Evolutionary conservation across 1,140 invertebrate genomes (phyloP).

Genomic region (Hylyphantes graminicola): DNA sequence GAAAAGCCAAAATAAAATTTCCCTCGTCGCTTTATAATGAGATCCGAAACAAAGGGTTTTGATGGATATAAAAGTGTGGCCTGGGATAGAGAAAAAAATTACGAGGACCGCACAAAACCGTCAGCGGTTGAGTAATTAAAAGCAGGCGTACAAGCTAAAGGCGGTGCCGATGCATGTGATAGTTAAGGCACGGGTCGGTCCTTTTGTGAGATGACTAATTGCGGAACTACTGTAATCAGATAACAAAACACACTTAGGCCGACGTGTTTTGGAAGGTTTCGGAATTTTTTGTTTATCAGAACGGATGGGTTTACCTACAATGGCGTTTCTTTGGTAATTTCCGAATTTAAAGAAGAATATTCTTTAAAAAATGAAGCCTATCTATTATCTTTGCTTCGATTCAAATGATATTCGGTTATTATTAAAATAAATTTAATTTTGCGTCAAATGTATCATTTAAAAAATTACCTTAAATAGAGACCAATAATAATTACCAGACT

Average conservation of each 20-base stretch:
- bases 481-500: too few relatives aligned
- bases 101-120: slow-evolving; percentile 11
- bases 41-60: slow-evolving; percentile 39
- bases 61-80: background rate
- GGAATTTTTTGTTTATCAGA: slow-evolving; percentile 12
- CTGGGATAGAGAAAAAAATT: too few relatives aligned
- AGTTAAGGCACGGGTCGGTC: slow-evolving; percentile 26
- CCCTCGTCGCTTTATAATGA: slow-evolving; percentile 17
- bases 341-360: too few relatives aligned
- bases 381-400: too few relatives aligned
- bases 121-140: slow-evolving; percentile 42
- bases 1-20: slow-evolving; percentile 34
- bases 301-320: background rate
- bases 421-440: too few relatives aligned
- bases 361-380: too few relatives aligned
- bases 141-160: slow-evolving; percentile 38
- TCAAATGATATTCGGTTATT: too few relatives aligned
- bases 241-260: slow-evolving; percentile 25
- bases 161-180: slow-evolving; percentile 12
- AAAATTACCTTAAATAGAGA: too few relatives aligned
- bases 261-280: background rate
- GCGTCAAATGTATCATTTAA: too few relatives aligned
- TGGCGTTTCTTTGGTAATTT: too few relatives aligned
- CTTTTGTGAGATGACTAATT: slow-evolving; percentile 49
- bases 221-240: slow-evolving; percentile 34